Evolutionary conservation across 2,113 vertebrate genomes (phyloP), one percentile per base, ranked within the genome.

Genomic region (Argyrosomus japonicus): DNA sequence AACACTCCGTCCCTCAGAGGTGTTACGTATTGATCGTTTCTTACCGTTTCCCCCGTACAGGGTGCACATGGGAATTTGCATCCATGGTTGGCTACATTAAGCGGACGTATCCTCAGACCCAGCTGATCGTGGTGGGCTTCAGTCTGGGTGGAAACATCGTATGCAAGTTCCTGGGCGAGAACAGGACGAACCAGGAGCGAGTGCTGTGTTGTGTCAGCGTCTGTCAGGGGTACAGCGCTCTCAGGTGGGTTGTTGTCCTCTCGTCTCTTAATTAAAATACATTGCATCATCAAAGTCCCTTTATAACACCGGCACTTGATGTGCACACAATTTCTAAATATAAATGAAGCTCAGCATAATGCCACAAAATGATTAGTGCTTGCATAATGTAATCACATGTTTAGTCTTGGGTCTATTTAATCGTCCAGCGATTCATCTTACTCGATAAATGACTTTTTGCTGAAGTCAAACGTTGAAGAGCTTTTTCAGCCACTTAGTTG

Each of bases 121-220:
- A 97, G 88, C 93, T 99, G 75, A 96, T 98, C 0, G 97, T 99
- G 0, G 96, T 99, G 75, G 98, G 98, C 85, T 99, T 99, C 92
- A 99, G 98, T 87, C 95, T 99, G 64, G 98, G 98, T 0, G 98
- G 98, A 21, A 99, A 99, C 93, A 99, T 99, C 0, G 98, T 99
- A 12, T 99, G 98, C 88, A 99, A 99, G 85, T 99, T 97, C 87
- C 87, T 99, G 90, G 98, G 98, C 3, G 98, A 99, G 94, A 97
- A 91, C 83, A 95, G 91, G 62, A 89, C 88, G 36, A 99, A 99
- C 94, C 98, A 99, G 93, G 98, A 99, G 50, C 92, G 95, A 56
- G 98, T 99, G 19, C 93, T 99, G 84, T 99, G 98, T 87, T 97
- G 97, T 0, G 97, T 99, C 90, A 99, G 98, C 0, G 95, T 99